Base-by-base conservation (phyloP, 1,140 invertebrate genomes). In the Pachyrhynchus sulphureomaculatus region DNA sequence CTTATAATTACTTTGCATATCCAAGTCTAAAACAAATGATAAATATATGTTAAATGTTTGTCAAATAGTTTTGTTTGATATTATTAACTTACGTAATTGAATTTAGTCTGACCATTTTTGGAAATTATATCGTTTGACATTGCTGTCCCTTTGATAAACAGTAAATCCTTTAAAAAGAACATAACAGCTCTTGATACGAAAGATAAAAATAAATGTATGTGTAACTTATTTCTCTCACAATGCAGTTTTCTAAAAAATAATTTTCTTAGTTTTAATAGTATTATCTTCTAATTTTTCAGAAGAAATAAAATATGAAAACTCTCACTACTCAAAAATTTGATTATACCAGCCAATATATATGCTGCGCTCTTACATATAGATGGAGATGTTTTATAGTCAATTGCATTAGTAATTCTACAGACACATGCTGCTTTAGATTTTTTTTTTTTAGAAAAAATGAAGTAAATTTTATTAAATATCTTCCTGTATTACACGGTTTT, bases 1-100 rank as follows among this genome's bases (percentile, higher is more conserved):
- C 82, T 83, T 18, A 83, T 85, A 41, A 91, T 78, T 4, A 83
- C 66, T 70, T 90, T 90, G 75, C 90, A 92, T 24, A 83, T 77
- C 87, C 87, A 89, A 84, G 67, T 23, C 86, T 87, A 9, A 78
- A 80, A 66, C 44, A 53, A 36, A 39, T 29, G 1, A 6, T 2
- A 3, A 6, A 29, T 6, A 29, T 6, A 29, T 2, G 26, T 9
- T 9, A 3, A 29, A 32, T 34, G n/a, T 17, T 37, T 24, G 17
- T 26, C 3, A 36, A 48, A n/a, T 13, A 33, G 12, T 49, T n/a
- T 33, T 9, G 86, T 72, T 0, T 85, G 81, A 71, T 86, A 88
- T 66, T 84, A 15, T 23, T 1, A 78, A 39, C 64, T 68, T 65
- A 72, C 71, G 59, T 68, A 90, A 75, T 71, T 84, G 68, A 67